phyloP scores from a whole-genome alignment of 2,888 invertebrate species.

The Epistrophe grossulariae region DNA sequence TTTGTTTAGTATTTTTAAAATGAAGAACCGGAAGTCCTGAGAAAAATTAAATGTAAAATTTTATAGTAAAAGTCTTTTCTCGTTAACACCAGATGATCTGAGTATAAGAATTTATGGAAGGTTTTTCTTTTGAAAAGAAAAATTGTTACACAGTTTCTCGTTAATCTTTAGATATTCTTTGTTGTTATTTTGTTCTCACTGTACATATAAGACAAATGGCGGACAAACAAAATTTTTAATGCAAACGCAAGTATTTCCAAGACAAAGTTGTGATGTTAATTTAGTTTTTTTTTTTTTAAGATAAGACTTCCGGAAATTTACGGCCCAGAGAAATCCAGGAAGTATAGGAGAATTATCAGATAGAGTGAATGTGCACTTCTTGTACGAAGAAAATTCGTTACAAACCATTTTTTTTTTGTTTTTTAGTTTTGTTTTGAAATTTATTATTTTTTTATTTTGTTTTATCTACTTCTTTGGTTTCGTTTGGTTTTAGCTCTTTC shows the following conservation, averaged over 20 bases:
- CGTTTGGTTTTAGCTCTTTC: conserved; percentile 29
- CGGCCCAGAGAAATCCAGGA: conserved; percentile 23
- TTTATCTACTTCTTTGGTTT: conserved; percentile 14
- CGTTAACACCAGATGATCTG: conserved; percentile 28
- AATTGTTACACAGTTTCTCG: background rate
- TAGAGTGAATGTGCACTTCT: conserved; percentile 43
- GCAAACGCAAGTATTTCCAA: conserved; percentile 39
- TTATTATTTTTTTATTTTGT: conserved; percentile 12
- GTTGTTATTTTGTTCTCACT: background rate
- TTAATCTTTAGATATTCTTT: background rate
- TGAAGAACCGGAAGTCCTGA: too few relatives aligned
- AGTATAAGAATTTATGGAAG: background rate
- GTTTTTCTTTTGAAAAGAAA: background rate
- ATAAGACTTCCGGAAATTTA: conserved; percentile 54
- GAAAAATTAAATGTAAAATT: background rate
- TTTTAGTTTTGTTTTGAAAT: conserved; percentile 15
- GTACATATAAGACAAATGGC: conserved; percentile 8
- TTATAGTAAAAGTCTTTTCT: conserved; percentile 4
- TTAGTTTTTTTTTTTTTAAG: conserved; percentile 22
- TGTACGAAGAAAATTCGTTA: conserved; percentile 63
- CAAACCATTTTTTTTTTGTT: conserved; percentile 48
- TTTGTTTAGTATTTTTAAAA: too few relatives aligned
- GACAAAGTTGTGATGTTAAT: conserved; percentile 36
- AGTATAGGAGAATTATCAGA: conserved; percentile 64
- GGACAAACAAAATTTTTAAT: conserved; percentile 41